Evolutionary conservation across 2,888 invertebrate species (phyloP), one percentile per base, ranked within the genome.

Genomic region (Romanomermis culicivorax): DNA sequence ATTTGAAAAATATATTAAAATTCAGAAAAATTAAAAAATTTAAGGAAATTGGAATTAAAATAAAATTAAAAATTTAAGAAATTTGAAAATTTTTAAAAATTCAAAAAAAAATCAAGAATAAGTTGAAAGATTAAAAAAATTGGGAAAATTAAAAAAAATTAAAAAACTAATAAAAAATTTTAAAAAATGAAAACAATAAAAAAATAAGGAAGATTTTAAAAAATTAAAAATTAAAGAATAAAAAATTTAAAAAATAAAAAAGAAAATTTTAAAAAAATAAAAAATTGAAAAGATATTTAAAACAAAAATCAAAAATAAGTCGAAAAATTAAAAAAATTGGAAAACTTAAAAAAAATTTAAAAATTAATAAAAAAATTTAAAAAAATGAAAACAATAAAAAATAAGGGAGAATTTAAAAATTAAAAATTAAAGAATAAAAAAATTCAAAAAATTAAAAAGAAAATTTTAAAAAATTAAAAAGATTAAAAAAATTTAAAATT

Each of bases 291-390:
- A 51, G 11, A 51, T 7, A 24, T 26, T 3, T 7, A 24, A 25
- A 51, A 4, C 17, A n/a, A 52, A n/a, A n/a, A n/a, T n/a, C n/a
- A n/a, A n/a, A n/a, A n/a, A n/a, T n/a, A n/a, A n/a, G n/a, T n/a
- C n/a, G n/a, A n/a, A n/a, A n/a, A n/a, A n/a, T n/a, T n/a, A n/a
- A n/a, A n/a, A n/a, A n/a, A n/a, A n/a, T n/a, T n/a, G n/a, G n/a
- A n/a, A n/a, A n/a, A n/a, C n/a, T n/a, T n/a, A n/a, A n/a, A n/a
- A n/a, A n/a, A n/a, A 11, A n/a, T 47, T 49, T 4, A 17, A 47
- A 17, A 47, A 60, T 69, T 69, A 65, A 69, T 69, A 45, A 65
- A 67, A 1, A 69, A 69, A 23, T 63, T 63, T 2, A 69, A 56
- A 43, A 67, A 56, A 20, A 68, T 68, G 20, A 64, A 61, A 17